Evolutionary conservation across 2,797 vertebrate species (phyloP).

Genomic region (Malacoraja senta): DNA sequence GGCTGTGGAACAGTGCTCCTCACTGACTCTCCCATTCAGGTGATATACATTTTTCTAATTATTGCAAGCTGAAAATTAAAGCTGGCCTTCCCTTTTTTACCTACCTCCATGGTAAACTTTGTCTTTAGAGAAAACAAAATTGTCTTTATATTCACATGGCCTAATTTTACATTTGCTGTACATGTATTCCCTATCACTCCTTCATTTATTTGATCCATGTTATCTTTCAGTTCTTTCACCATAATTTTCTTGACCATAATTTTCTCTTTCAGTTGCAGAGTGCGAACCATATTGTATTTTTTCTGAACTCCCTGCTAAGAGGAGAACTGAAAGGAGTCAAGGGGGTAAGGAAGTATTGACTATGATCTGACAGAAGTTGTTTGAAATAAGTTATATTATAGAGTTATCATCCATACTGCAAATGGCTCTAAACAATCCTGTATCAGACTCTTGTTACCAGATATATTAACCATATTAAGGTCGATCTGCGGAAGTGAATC

Average conservation of each 20-base stretch:
- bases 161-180: neutral
- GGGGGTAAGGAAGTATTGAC: conserved; percentile 53
- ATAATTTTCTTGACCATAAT: neutral
- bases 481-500: too few relatives aligned
- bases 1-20: neutral
- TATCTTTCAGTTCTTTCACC: neutral
- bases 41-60: neutral
- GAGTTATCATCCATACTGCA: neutral
- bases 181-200: neutral
- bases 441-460: too few relatives aligned
- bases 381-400: neutral
- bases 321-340: conserved; percentile 62
- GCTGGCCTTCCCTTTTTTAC: neutral
- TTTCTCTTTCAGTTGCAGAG: conserved; percentile 64
- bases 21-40: neutral
- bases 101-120: neutral
- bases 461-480: too few relatives aligned
- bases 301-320: conserved; percentile 72
- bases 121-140: neutral
- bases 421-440: too few relatives aligned
- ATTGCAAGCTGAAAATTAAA: neutral
- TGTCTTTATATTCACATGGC: neutral
- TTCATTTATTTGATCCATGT: neutral
- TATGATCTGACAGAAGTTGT: neutral
- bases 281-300: conserved; percentile 73